Evolutionary conservation across 2,113 vertebrate species (phyloP).

Genomic region (Vombatus ursinus): DNA sequence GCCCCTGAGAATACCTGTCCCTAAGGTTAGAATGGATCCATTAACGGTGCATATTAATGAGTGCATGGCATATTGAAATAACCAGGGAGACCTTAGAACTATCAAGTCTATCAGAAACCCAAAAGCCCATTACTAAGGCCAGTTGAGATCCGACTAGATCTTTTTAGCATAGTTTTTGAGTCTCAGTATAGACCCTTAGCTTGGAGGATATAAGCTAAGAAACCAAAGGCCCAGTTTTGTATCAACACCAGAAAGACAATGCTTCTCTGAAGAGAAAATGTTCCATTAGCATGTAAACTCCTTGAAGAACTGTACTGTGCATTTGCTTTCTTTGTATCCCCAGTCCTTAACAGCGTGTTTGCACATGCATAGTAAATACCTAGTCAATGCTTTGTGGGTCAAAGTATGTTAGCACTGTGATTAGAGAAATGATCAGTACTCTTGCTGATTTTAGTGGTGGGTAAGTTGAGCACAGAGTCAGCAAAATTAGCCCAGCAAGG

Average conservation of each 20-base stretch:
- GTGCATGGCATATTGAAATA: neutral
- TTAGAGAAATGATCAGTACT: neutral
- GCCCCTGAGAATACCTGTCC: neutral
- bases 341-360: neutral
- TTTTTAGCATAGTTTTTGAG: neutral
- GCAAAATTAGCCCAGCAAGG: neutral
- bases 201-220: neutral
- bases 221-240: neutral
- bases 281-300: neutral
- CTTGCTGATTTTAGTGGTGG: neutral
- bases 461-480: neutral
- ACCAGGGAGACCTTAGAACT: too few relatives aligned
- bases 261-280: neutral
- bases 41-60: neutral
- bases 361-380: neutral
- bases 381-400: neutral
- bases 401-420: neutral
- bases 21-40: neutral
- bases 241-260: neutral
- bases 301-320: neutral
- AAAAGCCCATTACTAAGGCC: too few relatives aligned
- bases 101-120: too few relatives aligned
- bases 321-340: neutral
- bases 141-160: neutral
- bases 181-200: neutral